These are phyloP conservation scores for Thalassarche chlororhynchos DNA, from an alignment of 2,113 vertebrate species.

Conservation along the genomic window DNA sequence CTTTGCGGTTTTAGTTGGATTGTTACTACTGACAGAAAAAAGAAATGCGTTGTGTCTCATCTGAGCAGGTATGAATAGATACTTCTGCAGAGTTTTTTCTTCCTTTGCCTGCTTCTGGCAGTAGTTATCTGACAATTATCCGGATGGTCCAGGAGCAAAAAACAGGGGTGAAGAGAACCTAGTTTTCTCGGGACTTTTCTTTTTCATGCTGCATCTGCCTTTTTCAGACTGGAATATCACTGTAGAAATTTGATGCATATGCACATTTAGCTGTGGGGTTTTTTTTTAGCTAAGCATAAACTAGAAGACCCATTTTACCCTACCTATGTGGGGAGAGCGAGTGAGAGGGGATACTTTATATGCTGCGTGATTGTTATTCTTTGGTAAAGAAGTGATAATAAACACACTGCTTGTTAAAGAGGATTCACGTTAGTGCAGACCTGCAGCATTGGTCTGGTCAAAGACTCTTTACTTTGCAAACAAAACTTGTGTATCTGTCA, in stretches of 20 bases:
- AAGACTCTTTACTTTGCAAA: background rate
- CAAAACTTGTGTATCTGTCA: background rate
- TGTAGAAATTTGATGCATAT: background rate
- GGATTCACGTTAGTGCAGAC: background rate
- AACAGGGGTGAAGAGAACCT: background rate
- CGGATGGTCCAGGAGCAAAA: background rate
- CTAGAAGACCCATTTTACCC: background rate
- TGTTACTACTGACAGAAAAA: background rate
- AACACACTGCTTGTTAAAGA: background rate
- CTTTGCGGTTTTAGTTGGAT: constrained; percentile 4
- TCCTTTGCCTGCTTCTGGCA: background rate
- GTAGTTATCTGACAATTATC: background rate
- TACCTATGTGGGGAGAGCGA: background rate
- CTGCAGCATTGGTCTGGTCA: background rate
- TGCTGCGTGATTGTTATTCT: background rate
- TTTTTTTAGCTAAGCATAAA: background rate
- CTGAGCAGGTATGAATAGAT: background rate
- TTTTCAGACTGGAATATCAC: background rate
- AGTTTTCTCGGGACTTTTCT: background rate
- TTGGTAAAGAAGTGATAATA: background rate
- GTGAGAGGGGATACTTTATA: background rate
- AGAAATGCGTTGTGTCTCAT: background rate
- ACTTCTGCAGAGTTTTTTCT: background rate
- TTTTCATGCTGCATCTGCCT: background rate
- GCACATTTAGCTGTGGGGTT: background rate